Percentiles rank a stretch among this genome's conserved stretches.
phyloP scores from a whole-genome alignment of 2,888 invertebrate genomes.

The Thysanoteuthis rhombus region DNA sequence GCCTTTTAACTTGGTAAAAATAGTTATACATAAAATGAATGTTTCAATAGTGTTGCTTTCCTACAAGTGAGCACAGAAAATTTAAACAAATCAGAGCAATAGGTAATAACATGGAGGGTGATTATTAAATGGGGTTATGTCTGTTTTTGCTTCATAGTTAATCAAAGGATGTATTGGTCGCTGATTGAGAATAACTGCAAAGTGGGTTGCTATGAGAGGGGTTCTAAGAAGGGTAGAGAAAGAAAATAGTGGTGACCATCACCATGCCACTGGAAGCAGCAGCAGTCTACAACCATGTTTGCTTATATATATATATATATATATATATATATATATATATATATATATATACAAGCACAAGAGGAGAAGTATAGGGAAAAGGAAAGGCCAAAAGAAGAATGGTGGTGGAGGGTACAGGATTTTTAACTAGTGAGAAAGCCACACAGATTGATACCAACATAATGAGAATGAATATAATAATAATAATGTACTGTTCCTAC shows the following conservation, averaged over 20 bases:
- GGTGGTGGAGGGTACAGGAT: background rate
- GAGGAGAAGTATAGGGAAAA: background rate
- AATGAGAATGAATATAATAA: conserved; percentile 12
- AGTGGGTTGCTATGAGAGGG: background rate
- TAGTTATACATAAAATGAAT: background rate
- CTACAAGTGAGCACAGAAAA: no score
- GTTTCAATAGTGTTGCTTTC: background rate
- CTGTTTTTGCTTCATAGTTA: background rate
- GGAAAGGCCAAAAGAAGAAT: background rate
- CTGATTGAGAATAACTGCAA: background rate
- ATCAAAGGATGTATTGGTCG: background rate
- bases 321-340: background rate
- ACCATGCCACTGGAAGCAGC: background rate
- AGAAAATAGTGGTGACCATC: background rate
- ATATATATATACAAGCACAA: background rate
- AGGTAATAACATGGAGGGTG: background rate
- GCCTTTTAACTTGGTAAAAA: background rate
- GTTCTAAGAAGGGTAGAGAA: background rate
- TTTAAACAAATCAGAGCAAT: background rate
- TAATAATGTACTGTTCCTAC: background rate
- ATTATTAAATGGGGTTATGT: background rate
- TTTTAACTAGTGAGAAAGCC: conserved; percentile 12
- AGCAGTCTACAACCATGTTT: background rate
- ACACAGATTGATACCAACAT: conserved; percentile 12
- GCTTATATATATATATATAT: background rate